Evolutionary conservation across 2,888 invertebrate genomes (phyloP).

Genomic region (Hyposoter dolosus): DNA sequence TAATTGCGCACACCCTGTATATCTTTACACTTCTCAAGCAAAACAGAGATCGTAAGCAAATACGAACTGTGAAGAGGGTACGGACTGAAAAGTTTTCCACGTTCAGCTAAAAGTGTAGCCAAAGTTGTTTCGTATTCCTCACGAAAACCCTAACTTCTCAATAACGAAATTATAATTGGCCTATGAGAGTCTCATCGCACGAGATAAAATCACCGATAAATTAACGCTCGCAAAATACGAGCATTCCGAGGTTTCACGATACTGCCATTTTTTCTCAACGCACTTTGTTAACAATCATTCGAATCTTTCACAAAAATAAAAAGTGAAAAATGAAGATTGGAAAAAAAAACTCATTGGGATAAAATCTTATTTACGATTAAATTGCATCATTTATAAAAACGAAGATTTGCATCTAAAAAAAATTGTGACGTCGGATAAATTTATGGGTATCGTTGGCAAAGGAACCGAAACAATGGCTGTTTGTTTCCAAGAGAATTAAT

Average conservation of each 20-base stretch:
- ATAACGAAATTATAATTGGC: conserved; percentile 49
- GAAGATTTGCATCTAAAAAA: conserved; percentile 15
- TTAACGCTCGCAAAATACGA: neutral
- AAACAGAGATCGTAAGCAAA: conserved; percentile 29
- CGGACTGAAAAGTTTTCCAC: conserved; percentile 45
- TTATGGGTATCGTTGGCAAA: conserved; percentile 62
- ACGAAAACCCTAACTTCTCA: neutral
- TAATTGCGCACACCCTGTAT: neutral
- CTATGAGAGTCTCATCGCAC: conserved; percentile 14
- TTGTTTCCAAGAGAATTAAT: conserved; percentile 72
- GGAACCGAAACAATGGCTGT: conserved; percentile 58
- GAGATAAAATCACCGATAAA: conserved; percentile 6
- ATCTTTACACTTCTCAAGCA: neutral
- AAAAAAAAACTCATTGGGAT: neutral
- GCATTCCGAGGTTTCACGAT: neutral
- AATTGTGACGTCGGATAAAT: conserved; percentile 46
- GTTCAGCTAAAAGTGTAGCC: conserved; percentile 27
- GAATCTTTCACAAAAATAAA: neutral
- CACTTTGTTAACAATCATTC: neutral
- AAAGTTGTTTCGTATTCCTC: conserved; percentile 39
- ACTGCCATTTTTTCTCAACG: neutral
- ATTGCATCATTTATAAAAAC: neutral
- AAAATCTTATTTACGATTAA: neutral
- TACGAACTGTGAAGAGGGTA: conserved; percentile 19
- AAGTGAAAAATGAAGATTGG: neutral